A percentile compares a stretch with the other conserved stretches of the same genome.
Evolutionary conservation across 2,113 vertebrate species (phyloP).

Genomic region (Oriolus oriolus): DNA sequence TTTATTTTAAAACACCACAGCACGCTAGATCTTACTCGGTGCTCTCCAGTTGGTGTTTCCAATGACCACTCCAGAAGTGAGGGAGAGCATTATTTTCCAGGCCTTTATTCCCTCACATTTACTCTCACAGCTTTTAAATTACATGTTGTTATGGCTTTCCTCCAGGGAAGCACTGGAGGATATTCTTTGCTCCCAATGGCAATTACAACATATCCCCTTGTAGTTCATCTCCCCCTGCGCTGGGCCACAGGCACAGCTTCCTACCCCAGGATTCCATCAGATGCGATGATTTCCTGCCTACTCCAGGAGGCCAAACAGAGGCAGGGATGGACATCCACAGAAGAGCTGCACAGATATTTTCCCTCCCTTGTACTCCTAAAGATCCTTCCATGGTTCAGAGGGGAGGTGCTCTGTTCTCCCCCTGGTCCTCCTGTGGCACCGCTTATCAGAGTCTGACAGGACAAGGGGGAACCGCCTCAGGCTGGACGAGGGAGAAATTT

Average conservation of each 20-base stretch:
- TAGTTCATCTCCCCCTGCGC: background rate
- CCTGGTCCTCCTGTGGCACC: background rate
- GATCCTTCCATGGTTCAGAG: background rate
- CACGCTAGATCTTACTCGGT: background rate
- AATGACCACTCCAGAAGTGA: background rate
- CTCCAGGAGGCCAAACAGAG: background rate
- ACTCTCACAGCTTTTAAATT: background rate
- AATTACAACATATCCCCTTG: background rate
- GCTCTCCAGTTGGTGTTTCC: background rate
- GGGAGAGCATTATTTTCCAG: background rate
- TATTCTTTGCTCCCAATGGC: background rate
- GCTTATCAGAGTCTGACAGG: background rate
- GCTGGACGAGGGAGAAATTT: background rate
- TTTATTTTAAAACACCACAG: background rate
- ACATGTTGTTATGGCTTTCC: background rate
- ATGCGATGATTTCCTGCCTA: background rate
- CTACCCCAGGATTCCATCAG: background rate
- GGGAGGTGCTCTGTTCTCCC: rapidly evolving
- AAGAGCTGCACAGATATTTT: background rate
- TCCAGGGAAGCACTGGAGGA: background rate
- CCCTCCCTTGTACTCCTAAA: background rate
- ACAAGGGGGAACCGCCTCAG: background rate
- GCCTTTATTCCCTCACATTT: background rate
- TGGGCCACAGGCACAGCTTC: background rate
- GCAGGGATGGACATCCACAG: background rate